These are phyloP conservation scores for Antechinus flavipes DNA, from an alignment of 2,113 vertebrate genomes.

Conservation along the genomic window DNA sequence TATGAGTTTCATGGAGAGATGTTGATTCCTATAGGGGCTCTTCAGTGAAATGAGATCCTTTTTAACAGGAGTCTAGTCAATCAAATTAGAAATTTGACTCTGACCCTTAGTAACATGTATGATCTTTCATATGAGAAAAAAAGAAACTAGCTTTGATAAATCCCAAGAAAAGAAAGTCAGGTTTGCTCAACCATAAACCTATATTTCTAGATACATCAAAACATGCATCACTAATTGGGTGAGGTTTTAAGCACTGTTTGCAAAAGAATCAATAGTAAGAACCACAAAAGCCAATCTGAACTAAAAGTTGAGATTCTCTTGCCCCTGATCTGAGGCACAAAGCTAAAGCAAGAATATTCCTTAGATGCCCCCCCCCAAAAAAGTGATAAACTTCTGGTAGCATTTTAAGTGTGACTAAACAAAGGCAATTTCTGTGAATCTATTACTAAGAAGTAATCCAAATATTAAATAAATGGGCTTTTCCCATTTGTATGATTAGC, in stretches of 20 bases:
- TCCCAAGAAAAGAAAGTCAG: background rate
- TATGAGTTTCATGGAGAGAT: background rate
- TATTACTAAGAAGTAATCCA: constrained; percentile 16
- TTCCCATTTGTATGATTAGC: background rate
- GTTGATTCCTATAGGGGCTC: background rate
- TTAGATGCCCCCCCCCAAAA: background rate
- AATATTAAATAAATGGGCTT: constrained; percentile 8
- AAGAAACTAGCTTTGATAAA: background rate
- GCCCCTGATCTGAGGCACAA: background rate
- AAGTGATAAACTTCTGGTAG: background rate
- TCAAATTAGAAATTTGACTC: background rate
- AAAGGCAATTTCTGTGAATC: background rate
- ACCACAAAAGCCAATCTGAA: background rate
- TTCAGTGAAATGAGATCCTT: background rate
- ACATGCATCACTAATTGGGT: background rate
- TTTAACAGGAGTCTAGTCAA: background rate
- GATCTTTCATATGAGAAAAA: background rate
- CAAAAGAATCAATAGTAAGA: background rate
- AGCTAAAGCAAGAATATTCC: background rate
- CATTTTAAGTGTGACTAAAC: background rate
- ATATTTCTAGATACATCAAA: background rate
- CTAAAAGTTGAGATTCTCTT: background rate
- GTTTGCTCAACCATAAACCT: background rate
- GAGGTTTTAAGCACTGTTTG: background rate
- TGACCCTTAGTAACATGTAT: background rate